Conservation (phyloP, 2,888 invertebrate species). For the Loripinus fragilis region DNA sequence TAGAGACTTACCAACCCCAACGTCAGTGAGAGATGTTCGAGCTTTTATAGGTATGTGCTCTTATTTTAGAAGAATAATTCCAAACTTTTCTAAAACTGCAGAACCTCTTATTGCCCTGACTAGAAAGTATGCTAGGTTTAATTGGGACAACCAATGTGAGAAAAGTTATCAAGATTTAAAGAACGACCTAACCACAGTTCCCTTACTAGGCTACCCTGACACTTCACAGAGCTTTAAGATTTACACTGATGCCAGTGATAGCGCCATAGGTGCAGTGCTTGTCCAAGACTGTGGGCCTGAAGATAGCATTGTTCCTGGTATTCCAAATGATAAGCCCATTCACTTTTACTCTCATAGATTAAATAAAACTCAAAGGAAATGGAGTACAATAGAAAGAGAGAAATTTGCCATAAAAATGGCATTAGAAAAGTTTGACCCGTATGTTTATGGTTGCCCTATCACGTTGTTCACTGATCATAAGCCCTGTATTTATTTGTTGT, state of each 20-base stretch:
- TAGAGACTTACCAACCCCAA: not conserved
- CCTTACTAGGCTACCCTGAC: conserved; percentile 19
- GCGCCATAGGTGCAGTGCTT: conserved; percentile 2
- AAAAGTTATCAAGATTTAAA: conserved; percentile 14
- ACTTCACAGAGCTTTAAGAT: not conserved
- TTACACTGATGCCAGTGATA: conserved; percentile 17
- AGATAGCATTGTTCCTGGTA: not conserved
- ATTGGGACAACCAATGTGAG: not conserved
- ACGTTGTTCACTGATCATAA: conserved; percentile 24
- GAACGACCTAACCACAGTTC: conserved; percentile 5
- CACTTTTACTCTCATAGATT: conserved; percentile 24
- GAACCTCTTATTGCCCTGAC: conserved; percentile 21
- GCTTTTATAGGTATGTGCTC: conserved; percentile 9
- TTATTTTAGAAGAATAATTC: conserved; percentile 14
- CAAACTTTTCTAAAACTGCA: conserved; percentile 5
- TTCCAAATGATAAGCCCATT: conserved; percentile 21
- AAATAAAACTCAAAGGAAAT: conserved; percentile 12
- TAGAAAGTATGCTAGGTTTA: conserved; percentile 26
- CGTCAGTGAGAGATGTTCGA: not conserved
- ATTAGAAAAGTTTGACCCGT: conserved; percentile 14
- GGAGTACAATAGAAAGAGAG: conserved; percentile 23
- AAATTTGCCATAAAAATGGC: conserved; percentile 27
- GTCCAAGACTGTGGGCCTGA: not conserved
- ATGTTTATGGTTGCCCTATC: conserved; percentile 8
- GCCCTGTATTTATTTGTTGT: not conserved